Percentiles rank a stretch among this genome's conserved stretches.
Evolutionary conservation across 1,140 invertebrate genomes (phyloP).

Genomic region (Tribolium castaneum): DNA sequence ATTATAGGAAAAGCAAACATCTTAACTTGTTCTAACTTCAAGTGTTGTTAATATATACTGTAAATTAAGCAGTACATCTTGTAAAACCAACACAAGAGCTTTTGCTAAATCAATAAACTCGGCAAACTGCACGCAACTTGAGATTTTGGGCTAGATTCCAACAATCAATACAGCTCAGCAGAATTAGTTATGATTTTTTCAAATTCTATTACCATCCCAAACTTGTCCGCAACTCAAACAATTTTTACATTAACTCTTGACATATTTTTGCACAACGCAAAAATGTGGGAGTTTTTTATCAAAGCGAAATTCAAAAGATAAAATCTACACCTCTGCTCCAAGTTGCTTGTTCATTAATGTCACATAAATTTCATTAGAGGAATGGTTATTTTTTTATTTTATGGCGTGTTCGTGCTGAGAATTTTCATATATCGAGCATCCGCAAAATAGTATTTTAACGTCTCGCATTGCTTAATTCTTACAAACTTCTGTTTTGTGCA

Average conservation of each 20-base stretch:
- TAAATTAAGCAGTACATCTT: constrained; percentile 1
- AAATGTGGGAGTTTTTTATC: not conserved
- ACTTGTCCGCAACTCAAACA: no score
- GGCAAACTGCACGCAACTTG: constrained; percentile 3
- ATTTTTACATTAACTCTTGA: not conserved
- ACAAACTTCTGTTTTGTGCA: not conserved
- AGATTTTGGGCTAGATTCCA: constrained; percentile 17
- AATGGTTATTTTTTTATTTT: constrained; percentile 24
- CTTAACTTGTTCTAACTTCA: not conserved
- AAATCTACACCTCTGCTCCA: constrained; percentile 1
- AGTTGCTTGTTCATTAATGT: constrained; percentile 23
- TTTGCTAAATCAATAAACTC: constrained; percentile 17
- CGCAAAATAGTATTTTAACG: not conserved
- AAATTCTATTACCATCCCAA: not conserved
- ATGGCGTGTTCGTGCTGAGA: constrained; percentile 11
- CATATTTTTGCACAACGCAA: not conserved
- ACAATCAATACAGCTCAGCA: constrained; percentile 16
- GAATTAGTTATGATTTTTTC: constrained; percentile 13
- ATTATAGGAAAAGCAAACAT: not conserved
- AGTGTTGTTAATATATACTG: not conserved
- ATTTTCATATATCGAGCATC: not conserved
- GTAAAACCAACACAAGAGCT: not conserved
- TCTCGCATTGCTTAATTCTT: not conserved
- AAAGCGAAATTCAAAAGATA: constrained; percentile 5
- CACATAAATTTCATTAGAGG: constrained; percentile 13